Evolutionary conservation across 2,888 invertebrate species (phyloP).

Genomic region (Drosophila pegasa): DNA sequence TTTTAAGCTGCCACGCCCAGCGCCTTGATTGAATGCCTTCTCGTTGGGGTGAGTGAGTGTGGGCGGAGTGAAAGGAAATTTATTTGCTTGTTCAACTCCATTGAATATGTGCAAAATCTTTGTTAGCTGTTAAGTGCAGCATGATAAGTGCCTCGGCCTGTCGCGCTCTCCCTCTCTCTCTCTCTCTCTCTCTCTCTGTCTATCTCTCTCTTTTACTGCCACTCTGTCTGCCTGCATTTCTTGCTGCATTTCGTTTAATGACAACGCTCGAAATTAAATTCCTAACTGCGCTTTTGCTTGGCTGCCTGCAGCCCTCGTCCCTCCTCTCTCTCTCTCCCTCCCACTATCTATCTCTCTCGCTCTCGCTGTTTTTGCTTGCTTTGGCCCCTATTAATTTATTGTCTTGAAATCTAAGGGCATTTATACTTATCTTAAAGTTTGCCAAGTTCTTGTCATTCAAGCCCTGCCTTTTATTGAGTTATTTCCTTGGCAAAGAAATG

Average conservation of each 20-base stretch:
- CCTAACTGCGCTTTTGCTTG: conserved; percentile 40
- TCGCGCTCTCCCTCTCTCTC: neutral
- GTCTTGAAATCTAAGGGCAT: conserved; percentile 61
- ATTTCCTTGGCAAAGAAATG: conserved; percentile 61
- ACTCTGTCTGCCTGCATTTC: conserved; percentile 11
- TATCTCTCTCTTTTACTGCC: neutral
- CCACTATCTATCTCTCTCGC: too few relatives aligned
- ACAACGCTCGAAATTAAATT: conserved; percentile 67
- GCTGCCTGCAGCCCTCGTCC: conserved; percentile 5
- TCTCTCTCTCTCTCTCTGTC: neutral
- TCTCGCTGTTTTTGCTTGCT: neutral
- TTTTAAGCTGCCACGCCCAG: conserved; percentile 52
- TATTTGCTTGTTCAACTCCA: conserved; percentile 70
- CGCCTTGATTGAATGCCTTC: conserved; percentile 68
- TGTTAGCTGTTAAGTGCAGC: conserved; percentile 41
- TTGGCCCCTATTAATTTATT: conserved; percentile 65
- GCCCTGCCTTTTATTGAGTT: conserved; percentile 67
- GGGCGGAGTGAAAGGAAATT: conserved; percentile 39
- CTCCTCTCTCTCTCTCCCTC: conserved; percentile 2
- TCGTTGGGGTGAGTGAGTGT: too few relatives aligned
- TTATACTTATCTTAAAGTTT: conserved; percentile 69
- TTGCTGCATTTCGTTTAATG: conserved; percentile 56
- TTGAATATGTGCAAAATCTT: conserved; percentile 55
- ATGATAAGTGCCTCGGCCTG: conserved; percentile 22
- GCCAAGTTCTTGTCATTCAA: conserved; percentile 77